Base-by-base conservation (phyloP, 1,140 invertebrate genomes). In the Chrysopa pallens region DNA sequence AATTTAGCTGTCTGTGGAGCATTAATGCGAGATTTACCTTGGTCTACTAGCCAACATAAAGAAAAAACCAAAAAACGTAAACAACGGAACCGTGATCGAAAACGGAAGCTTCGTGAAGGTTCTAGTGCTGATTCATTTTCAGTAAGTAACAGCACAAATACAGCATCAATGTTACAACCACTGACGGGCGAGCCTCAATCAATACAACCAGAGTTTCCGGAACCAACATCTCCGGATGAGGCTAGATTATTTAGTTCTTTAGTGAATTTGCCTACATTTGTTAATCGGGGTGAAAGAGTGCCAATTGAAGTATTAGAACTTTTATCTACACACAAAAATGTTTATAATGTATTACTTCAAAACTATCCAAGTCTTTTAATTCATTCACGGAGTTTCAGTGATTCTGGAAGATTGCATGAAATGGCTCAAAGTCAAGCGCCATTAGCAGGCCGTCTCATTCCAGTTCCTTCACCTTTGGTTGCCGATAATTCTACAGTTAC, bases 1-100 rank as follows among this genome's bases (percentile, higher is more conserved):
- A 89, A 91, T 59, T 74, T 93, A 51, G 78, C 79, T 17, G 82
- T 90, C 0, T 94, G 86, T 58, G 90, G 88, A 0, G 71, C 78
- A 29, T 59, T 91, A 5, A 89, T 90, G 77, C 62, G 81, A 40
- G 85, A 90, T 52, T 62, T 88, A 12, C 76, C 78, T 5, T 82
- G 79, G 78, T 81, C 79, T 1, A 68, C 74, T 0, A 68, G 70
- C 0, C 78, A 74, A 57, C 66, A 67, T 23, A 71, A 69, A 50
- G 70, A 69, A 8, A 73, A 71, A 48, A 70, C 70, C 0, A 69
- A 69, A 49, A 73, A 79, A 47, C 60, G 77, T 5, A 72, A 72
- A 51, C 17, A 23, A 23, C 60, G 67, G 7, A 72, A 67, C 46
- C 55, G 73, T 11, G 67, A 73, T 45, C 63, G 67, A 40, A 76